Evolutionary conservation across 2,113 vertebrate genomes (phyloP), one percentile per base, ranked within the genome.

Genomic region (Asarcornis scutulata): DNA sequence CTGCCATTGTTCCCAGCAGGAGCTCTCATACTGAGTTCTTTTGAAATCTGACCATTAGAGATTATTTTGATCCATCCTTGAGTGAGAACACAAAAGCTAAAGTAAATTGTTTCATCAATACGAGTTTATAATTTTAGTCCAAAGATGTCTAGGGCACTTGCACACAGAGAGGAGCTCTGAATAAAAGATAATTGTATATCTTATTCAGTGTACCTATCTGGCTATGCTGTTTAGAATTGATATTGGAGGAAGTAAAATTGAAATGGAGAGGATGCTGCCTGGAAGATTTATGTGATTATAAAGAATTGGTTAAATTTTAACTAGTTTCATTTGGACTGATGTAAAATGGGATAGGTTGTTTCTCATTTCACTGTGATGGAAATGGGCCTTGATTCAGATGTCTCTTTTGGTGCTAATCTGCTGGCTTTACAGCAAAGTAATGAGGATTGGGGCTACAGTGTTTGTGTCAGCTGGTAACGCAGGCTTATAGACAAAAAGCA

Each of bases 81-180:
- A 94, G 29, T 42, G 58, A 0, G 7, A 79, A 58, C 66, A 79
- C 81, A 88, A 95, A 93, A 94, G 92, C 58, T 79, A 11, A 81
- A 86, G 42, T 46, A 91, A 94, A 93, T 92, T 76, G 90, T 93
- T 97, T 94, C 80, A 87, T 96, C 95, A 84, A 95, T 94, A 83
- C 63, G 31, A 12, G 58, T 83, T 96, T 82, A 92, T 95, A 60
- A 93, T 96, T 97, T 93, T 73, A 93, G 81, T 82, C 71, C 50
- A 89, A 76, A 87, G 53, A 67, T 87, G 15, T 62, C 62, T 64
- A 53, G 34, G 69, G 29, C 71, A 46, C 76, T 88, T 84, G 77
- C 81, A 76, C 67, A 62, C 32, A 58, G 36, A 55, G 58, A 92
- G 38, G 38, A 78, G 22, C 74, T 78, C 75, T 94, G 93, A 92